Base-by-base conservation (phyloP, 35 echinoderm and acorn worm genomes). In the Heliocidaris tuberculata region DNA sequence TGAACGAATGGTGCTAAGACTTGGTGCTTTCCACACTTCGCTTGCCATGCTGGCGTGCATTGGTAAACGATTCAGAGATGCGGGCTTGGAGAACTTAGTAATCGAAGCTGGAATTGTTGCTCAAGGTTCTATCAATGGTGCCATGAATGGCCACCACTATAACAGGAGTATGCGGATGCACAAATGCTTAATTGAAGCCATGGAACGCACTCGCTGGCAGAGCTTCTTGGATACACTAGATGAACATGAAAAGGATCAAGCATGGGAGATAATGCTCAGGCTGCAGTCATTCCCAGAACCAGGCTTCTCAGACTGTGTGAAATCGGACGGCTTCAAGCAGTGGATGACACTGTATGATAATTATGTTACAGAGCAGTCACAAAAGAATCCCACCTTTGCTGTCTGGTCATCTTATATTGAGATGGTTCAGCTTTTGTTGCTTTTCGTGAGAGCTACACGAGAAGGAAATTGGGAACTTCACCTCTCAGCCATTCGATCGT, bases 21-120 rank as follows among this genome's bases (percentile, higher is more conserved):
- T 98, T 49, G 98, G 96, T 21, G 60, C 85, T 30, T 97, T 99
- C 65, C 96, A 99, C 85, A 98, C 96, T n/a, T 59, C 93, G 9
- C 95, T 97, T 94, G 48, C 96, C 10, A 48, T 94, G 31, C 85
- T 98, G 17, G 95, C 95, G 13, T 94, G 93, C 21, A 98, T 97
- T 90, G 97, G 97, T 2, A 98, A 96, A 91, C 93, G 95, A 7
- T 96, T 96, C 48, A 7, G 94, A 13, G 97, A 98, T 95, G 97
- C 97, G 29, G 95, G 97, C 5, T 47, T 98, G 17, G 27, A 95
- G 52, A 95, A 97, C 49, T 60, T 98, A 60, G 13, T 95, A 8
- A 94, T 96, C 12, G 94, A 95, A 94, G 35, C 97, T 7, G 96
- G 88, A n/a, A 85, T 98, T 21, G 47, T 98, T 30, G 97, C 96